Percentiles rank a stretch among this genome's conserved stretches.
These are phyloP conservation scores for Brachionus angularis DNA, from an alignment of 1,140 invertebrate species.

Conservation along the genomic window DNA sequence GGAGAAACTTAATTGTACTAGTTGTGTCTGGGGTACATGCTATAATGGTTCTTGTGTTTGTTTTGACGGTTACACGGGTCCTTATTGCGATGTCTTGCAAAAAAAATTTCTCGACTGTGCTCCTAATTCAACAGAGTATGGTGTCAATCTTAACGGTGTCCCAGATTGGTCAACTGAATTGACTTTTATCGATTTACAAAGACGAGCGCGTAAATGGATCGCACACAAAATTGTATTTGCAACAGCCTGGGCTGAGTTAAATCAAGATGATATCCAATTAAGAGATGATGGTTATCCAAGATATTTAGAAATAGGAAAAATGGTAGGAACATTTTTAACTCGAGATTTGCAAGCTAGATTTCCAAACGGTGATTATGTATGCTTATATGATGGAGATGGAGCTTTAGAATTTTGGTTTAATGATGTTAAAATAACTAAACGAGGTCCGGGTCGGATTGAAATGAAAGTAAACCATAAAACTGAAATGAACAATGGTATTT, in stretches of 20 bases:
- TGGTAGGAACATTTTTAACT: slow-evolving; percentile 46
- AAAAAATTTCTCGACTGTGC: slow-evolving; percentile 32
- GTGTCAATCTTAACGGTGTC: slow-evolving; percentile 48
- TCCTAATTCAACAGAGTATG: slow-evolving; percentile 28
- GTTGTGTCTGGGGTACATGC: slow-evolving; percentile 16
- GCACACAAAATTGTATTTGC: slow-evolving; percentile 45
- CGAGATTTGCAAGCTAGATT: slow-evolving; percentile 39
- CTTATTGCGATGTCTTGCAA: background rate
- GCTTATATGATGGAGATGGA: slow-evolving; percentile 49
- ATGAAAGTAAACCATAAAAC: slow-evolving; percentile 46
- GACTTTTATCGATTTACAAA: slow-evolving; percentile 49
- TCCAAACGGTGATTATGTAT: slow-evolving; percentile 47
- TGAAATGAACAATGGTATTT: slow-evolving; percentile 45
- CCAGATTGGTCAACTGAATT: slow-evolving; percentile 48
- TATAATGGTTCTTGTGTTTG: slow-evolving; percentile 15
- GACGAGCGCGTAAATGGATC: slow-evolving; percentile 48
- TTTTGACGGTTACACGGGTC: slow-evolving; percentile 9
- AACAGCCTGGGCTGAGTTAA: slow-evolving; percentile 47
- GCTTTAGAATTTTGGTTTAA: slow-evolving; percentile 46
- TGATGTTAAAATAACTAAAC: slow-evolving; percentile 42
- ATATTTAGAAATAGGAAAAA: slow-evolving; percentile 46
- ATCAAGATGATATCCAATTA: slow-evolving; percentile 47
- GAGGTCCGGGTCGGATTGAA: slow-evolving; percentile 47
- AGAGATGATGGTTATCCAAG: slow-evolving; percentile 48
- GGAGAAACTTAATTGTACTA: slow-evolving; percentile 4